Evolutionary conservation across 2,888 invertebrate genomes (phyloP).

Genomic region (Hanleya hanleyi): DNA sequence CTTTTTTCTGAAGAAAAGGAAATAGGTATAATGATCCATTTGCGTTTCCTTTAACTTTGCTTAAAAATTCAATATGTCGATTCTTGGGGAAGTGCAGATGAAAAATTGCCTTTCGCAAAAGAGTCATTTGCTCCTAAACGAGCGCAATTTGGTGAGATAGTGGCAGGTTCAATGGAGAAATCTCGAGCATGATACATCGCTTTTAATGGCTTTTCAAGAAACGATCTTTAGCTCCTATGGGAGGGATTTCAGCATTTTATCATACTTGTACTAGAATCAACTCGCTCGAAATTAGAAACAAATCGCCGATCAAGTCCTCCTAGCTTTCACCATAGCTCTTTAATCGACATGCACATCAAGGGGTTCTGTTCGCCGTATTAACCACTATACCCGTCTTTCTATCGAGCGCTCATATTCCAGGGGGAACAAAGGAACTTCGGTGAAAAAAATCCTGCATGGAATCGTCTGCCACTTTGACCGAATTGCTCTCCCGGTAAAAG

Average conservation of each 20-base stretch:
- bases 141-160: background rate
- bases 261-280: background rate
- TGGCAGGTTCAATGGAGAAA: background rate
- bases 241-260: background rate
- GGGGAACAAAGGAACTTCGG: background rate
- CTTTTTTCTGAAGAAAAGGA: too few species aligned
- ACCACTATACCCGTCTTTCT: background rate
- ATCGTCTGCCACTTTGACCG: background rate
- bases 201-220: background rate
- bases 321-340: too few species aligned
- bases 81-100: background rate
- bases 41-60: too few species aligned
- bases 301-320: too few species aligned
- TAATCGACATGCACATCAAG: too few species aligned
- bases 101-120: background rate
- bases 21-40: too few species aligned
- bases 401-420: background rate
- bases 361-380: too few species aligned
- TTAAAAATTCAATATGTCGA: too few species aligned
- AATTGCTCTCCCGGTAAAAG: background rate
- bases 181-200: background rate
- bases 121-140: background rate
- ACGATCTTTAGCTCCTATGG: background rate
- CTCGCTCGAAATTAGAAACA: background rate
- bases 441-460: background rate